These are phyloP conservation scores for Nyctibius bracteatus DNA, from an alignment of 2,113 vertebrate genomes.

Conservation along the genomic window DNA sequence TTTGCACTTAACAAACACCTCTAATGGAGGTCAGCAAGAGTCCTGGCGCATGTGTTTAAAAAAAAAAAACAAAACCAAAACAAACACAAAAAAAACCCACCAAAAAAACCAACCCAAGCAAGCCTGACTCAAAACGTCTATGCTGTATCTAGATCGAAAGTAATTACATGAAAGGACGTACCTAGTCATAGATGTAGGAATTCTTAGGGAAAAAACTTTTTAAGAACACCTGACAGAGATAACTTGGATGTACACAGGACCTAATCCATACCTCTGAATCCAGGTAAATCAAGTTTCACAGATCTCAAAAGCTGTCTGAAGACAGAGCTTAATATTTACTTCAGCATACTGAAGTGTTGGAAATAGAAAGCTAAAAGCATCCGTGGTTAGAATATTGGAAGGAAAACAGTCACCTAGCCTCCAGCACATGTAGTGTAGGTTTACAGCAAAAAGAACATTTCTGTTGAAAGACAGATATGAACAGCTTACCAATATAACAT, in stretches of 20 bases:
- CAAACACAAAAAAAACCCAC: not conserved
- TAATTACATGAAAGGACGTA: not conserved
- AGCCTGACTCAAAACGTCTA: not conserved
- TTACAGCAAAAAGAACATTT: not conserved
- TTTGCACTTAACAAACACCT: slow-evolving; percentile 16
- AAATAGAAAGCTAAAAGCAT: not conserved
- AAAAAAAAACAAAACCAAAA: not conserved
- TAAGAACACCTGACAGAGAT: not conserved
- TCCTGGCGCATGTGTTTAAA: not conserved
- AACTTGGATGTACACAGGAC: not conserved
- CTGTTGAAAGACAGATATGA: not conserved
- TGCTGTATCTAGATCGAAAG: not conserved
- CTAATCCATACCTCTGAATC: not conserved
- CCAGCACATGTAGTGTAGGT: not conserved
- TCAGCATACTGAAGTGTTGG: not conserved
- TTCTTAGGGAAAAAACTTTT: not conserved
- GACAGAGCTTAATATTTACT: not conserved
- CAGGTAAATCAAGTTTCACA: not conserved
- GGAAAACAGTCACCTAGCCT: not conserved
- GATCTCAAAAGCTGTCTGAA: not conserved
- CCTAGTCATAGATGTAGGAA: not conserved
- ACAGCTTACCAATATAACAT: not conserved
- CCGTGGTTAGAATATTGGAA: not conserved
- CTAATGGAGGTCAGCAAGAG: not conserved
- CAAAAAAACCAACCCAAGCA: not conserved